A percentile compares a stretch with the other conserved stretches of the same genome.
These are phyloP conservation scores for Oedothorax gibbosus DNA, from an alignment of 1,140 invertebrate species.

Conservation along the genomic window DNA sequence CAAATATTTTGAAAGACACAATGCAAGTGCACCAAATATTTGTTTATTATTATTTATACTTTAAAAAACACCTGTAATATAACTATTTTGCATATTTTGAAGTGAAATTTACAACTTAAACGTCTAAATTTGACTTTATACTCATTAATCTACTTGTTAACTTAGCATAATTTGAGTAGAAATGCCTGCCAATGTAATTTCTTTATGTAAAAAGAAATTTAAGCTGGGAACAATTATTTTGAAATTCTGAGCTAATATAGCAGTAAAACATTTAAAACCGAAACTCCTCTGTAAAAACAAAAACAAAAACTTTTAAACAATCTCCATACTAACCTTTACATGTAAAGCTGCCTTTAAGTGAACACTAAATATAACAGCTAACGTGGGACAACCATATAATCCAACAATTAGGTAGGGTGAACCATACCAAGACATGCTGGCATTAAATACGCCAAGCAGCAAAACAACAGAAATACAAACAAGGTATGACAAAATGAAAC, in stretches of 20 bases:
- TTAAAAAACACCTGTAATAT: no score
- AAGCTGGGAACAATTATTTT: not conserved
- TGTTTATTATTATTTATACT: no score
- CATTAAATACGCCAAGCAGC: slow-evolving; percentile 67
- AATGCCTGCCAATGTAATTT: no score
- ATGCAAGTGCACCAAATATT: no score
- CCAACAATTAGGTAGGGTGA: slow-evolving; percentile 77
- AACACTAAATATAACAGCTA: slow-evolving; percentile 68
- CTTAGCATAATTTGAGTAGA: no score
- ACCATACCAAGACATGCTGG: slow-evolving; percentile 78
- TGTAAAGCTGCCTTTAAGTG: slow-evolving; percentile 64
- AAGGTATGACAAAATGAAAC: slow-evolving; percentile 62
- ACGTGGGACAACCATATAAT: slow-evolving; percentile 72
- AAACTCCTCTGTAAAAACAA: slow-evolving; percentile 11
- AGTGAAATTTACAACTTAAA: no score
- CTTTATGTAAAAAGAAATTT: no score
- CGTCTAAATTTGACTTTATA: no score
- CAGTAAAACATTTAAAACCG: not conserved
- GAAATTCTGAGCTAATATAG: not conserved
- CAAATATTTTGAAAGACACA: no score
- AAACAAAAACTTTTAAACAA: no score
- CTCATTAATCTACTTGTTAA: no score
- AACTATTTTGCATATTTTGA: no score
- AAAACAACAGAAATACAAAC: slow-evolving; percentile 65
- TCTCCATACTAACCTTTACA: slow-evolving; percentile 65